Evolutionary conservation across 30 jellyfish, hydroid and myxozoan species (phyloP), one percentile per base, ranked within the genome.

Genomic region (Hydractinia symbiolongicarpus): DNA sequence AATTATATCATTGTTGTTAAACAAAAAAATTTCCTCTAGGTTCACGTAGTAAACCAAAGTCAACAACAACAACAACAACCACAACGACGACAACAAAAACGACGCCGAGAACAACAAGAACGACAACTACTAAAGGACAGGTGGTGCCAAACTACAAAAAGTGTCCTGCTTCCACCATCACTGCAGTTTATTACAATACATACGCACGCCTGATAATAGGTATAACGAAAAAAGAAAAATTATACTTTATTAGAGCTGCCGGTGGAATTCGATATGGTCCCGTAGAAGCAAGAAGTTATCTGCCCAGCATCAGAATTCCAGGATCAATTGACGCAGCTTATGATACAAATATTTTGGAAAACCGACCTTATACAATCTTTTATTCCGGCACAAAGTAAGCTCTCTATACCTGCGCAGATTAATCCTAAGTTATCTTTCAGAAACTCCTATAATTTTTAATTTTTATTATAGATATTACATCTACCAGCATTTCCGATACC

Each of bases 201-300:
- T 30, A 76, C 69, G 9, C 66, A 20, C 69, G 66, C 40, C 8
- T 71, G 67, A 64, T n/a, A n/a, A 64, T 64, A 44, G 52, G 19
- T 7, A 7, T 64, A 7, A 64, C 74, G 4, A 64, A 64, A 7
- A 4, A 64, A n/a, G 74, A 55, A 13, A 79, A 79, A 58, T 49
- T 86, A 67, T 81, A 80, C 56, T 88, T 86, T 55, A 84, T 88
- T n/a, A 81, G 81, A 72, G 54, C 87, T 51, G 81, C 75, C 53
- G 95, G 95, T 50, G 77, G 5, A 6, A 64, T 86, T 15, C 72
- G 95, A 53, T 86, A 86, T 56, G 95, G 95, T 9, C 95, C 95
- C 11, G 40, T 86, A 9, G 16, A 53, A 40, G 81, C 81, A 19
- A 51, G 54, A 51, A 64, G 61, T 44, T 86, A 86, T 66, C 81